Percentiles rank a stretch among this genome's conserved stretches.
These are phyloP conservation scores for Euplexia lucipara DNA, from an alignment of 2,888 invertebrate genomes.

Conservation along the genomic window DNA sequence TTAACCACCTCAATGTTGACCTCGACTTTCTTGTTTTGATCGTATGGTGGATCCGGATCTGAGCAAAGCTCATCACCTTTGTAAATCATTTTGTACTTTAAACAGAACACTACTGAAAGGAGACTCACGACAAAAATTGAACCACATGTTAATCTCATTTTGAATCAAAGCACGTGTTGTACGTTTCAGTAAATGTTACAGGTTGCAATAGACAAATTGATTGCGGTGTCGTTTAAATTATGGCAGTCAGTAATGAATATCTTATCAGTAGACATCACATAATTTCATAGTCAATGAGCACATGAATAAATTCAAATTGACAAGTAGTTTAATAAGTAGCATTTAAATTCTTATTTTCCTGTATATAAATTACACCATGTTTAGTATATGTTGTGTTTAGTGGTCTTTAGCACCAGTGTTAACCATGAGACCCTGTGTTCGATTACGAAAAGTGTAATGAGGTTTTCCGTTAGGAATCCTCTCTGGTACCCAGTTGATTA, in stretches of 20 bases:
- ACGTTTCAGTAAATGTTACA: neutral
- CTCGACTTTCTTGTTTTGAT: conserved; percentile 17
- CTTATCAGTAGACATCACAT: neutral
- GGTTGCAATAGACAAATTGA: neutral
- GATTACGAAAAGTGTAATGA: too few relatives aligned
- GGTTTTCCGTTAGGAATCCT: too few relatives aligned
- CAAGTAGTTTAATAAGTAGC: neutral
- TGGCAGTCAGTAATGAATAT: conserved; percentile 1
- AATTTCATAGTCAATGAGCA: conserved; percentile 31
- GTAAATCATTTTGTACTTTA: conserved; percentile 35
- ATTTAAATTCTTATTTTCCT: conserved; percentile 16
- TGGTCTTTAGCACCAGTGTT: too few relatives aligned
- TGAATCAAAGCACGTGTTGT: conserved; percentile 14
- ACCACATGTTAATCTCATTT: conserved; percentile 28
- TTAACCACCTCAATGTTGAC: neutral
- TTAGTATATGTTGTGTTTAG: neutral
- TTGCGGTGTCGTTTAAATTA: neutral
- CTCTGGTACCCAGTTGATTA: too few relatives aligned
- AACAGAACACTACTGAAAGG: conserved; percentile 6
- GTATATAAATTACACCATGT: neutral
- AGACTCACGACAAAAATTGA: conserved; percentile 7
- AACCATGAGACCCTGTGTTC: too few relatives aligned
- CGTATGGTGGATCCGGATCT: conserved; percentile 31
- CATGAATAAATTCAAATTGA: conserved; percentile 1
- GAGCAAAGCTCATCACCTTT: conserved; percentile 22